Evolutionary conservation across 1,140 invertebrate species (phyloP).

Genomic region (Listronotus oregonensis): DNA sequence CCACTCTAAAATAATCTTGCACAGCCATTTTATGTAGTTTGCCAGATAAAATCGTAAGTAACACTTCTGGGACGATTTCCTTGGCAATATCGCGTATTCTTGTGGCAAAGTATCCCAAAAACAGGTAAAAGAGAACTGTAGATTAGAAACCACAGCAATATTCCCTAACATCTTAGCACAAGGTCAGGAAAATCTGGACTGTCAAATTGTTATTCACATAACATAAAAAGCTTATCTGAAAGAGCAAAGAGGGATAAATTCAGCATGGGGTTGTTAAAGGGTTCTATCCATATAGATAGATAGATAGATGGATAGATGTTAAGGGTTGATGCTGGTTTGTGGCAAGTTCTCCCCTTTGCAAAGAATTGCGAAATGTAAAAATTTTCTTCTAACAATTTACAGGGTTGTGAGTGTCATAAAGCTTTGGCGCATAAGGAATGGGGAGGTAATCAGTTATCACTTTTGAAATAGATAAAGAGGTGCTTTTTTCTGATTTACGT

Average conservation of each 20-base stretch:
- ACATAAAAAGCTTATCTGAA: constrained; percentile 51
- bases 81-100: constrained; percentile 67
- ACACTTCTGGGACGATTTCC: constrained; percentile 59
- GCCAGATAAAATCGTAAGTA: constrained; percentile 63
- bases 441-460: too few relatives aligned
- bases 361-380: too few relatives aligned
- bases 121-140: constrained; percentile 79
- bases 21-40: constrained; percentile 73
- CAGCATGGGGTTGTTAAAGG: too few relatives aligned
- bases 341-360: too few relatives aligned
- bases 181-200: constrained; percentile 18
- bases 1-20: constrained; percentile 78
- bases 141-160: constrained; percentile 69
- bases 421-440: too few relatives aligned
- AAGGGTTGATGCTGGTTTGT: too few relatives aligned
- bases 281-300: too few relatives aligned
- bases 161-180: constrained; percentile 57
- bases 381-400: too few relatives aligned
- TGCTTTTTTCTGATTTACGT: too few relatives aligned
- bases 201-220: constrained; percentile 45
- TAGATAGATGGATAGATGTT: too few relatives aligned
- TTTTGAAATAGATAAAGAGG: too few relatives aligned
- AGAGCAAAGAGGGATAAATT: constrained; percentile 15
- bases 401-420: too few relatives aligned
- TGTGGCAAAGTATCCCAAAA: constrained; percentile 74